These are phyloP conservation scores for Osedax fenrisi DNA, from an alignment of 2,888 invertebrate genomes.

Conservation along the genomic window DNA sequence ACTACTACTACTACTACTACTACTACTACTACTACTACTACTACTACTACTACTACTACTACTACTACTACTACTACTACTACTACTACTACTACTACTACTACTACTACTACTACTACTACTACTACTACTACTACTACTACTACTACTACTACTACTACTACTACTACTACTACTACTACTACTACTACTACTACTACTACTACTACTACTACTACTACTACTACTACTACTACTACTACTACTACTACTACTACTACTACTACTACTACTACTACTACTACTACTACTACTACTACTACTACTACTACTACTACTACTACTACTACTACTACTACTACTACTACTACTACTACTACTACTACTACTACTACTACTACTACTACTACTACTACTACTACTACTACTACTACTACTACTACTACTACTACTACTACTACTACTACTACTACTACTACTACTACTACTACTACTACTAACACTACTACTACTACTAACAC, in stretches of 20 bases:
- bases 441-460: background rate
- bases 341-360: background rate
- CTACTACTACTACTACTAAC: background rate
- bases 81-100: background rate
- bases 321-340: background rate
- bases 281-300: background rate
- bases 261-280: background rate
- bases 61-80: background rate
- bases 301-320: background rate
- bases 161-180: background rate
- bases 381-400: background rate
- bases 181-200: background rate
- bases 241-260: background rate
- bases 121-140: background rate
- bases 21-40: background rate
- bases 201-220: background rate
- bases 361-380: background rate
- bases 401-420: background rate
- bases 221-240: background rate
- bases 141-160: background rate
- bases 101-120: background rate
- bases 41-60: background rate
- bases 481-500: background rate
- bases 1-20: background rate
- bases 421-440: background rate